These are phyloP conservation scores for Hydroisotoma schaefferi DNA, from an alignment of 2,888 invertebrate species.

Conservation along the genomic window DNA sequence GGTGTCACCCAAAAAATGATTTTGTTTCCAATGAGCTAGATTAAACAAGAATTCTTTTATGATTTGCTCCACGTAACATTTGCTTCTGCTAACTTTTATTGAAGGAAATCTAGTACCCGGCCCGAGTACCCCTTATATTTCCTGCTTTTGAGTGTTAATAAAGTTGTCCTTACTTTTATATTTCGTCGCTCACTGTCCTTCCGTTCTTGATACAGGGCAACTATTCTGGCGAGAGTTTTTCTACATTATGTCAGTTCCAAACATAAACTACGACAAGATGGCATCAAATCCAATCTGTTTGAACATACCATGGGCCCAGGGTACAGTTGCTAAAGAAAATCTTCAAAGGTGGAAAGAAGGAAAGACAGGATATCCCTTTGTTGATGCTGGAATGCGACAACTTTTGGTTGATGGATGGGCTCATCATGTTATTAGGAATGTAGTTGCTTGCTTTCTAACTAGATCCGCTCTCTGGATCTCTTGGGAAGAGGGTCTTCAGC, in stretches of 20 bases:
- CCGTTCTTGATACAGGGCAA: slow-evolving; percentile 60
- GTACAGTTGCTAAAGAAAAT: slow-evolving; percentile 25
- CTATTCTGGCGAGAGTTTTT: slow-evolving; percentile 74
- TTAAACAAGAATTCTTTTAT: no score
- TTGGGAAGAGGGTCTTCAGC: slow-evolving; percentile 68
- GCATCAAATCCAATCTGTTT: slow-evolving; percentile 67
- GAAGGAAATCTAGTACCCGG: no score
- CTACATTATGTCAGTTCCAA: slow-evolving; percentile 73
- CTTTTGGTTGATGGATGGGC: slow-evolving; percentile 67
- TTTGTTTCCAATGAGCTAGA: no score
- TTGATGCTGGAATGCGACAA: slow-evolving; percentile 72
- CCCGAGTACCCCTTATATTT: no score
- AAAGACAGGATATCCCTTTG: slow-evolving; percentile 67
- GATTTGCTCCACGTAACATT: no score
- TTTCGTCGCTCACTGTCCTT: not conserved
- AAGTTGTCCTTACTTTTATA: no score
- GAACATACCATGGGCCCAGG: slow-evolving; percentile 62
- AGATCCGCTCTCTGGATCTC: slow-evolving; percentile 71
- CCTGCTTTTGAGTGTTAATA: no score
- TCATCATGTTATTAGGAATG: slow-evolving; percentile 67
- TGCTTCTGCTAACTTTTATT: no score
- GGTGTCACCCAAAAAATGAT: no score
- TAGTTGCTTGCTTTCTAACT: slow-evolving; percentile 69
- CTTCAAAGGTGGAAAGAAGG: slow-evolving; percentile 60
- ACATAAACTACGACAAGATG: slow-evolving; percentile 66